Evolutionary conservation across 2,888 invertebrate genomes (phyloP), one percentile per base, ranked within the genome.

Genomic region (Xanthia icteritia): DNA sequence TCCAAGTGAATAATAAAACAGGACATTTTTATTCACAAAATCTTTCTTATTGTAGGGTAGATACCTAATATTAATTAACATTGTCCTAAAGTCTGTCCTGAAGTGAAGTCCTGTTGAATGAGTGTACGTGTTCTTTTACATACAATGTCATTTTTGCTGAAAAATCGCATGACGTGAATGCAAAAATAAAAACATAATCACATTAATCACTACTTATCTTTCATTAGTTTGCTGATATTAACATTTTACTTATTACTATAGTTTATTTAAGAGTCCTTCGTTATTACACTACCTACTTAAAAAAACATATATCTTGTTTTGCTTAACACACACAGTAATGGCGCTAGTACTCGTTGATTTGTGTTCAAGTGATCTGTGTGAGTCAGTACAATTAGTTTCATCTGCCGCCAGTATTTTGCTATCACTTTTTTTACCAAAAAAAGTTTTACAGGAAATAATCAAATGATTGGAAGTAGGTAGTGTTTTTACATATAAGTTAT

Each of bases 121-220:
- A 95, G 95, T 95, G 95, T 95, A 95, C 88, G 94, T 95, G 95
- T 95, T 95, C 95, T 93, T 91, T 89, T 88, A 60, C 80, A 88
- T 83, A 68, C 72, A 63, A 71, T 65, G 0, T 76, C 63, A 84
- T 76, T 79, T 77, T 78, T 76, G 77, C 79, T 77, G 74, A 73
- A 76, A 79, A 78, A 82, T 73, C 72, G 83, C 87, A 85, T 86
- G 86, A 75, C 63, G 27, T 82, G 61, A 79, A 70, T 76, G 39
- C 60, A 77, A 39, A 61, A 73, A 63, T 71, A 54, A 54, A 61
- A 31, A 48, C 64, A 61, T 73, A 54, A 66, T 64, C 82, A 42
- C 56, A 65, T 64, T 69, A 81, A 76, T 56, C 67, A 71, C 42
- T 63, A 6, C 48, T 2, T 20, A 56, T 31, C 36, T 42, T 71